Percentiles rank a stretch among this genome's conserved stretches.
These are phyloP conservation scores for Oryctes rhinoceros DNA, from an alignment of 1,140 invertebrate genomes.

Conservation along the genomic window DNA sequence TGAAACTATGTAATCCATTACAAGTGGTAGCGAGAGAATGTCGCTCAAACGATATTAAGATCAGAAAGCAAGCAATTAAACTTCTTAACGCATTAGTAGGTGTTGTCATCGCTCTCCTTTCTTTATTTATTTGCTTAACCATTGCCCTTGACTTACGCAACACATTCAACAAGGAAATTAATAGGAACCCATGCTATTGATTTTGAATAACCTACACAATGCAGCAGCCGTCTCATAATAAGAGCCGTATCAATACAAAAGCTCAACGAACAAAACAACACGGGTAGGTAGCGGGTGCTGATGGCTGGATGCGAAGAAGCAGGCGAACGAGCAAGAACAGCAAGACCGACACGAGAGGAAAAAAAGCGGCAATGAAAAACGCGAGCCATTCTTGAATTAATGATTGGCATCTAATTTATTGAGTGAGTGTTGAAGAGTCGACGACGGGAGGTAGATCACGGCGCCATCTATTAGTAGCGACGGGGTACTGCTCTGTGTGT, in stretches of 20 bases:
- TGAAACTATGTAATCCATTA: no score
- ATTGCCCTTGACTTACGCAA: neutral
- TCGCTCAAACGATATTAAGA: no score
- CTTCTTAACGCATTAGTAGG: no score
- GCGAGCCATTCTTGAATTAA: slow-evolving; percentile 36
- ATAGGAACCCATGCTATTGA: neutral
- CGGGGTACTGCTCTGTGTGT: slow-evolving; percentile 42
- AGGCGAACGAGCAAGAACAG: slow-evolving; percentile 2
- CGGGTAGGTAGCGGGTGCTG: neutral
- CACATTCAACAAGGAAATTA: neutral
- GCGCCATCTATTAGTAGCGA: slow-evolving; percentile 49
- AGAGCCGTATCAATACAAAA: slow-evolving; percentile 22
- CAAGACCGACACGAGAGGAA: neutral
- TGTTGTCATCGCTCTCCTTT: neutral
- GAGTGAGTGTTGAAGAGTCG: slow-evolving; percentile 50
- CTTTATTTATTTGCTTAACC: neutral
- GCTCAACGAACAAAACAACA: slow-evolving; percentile 12
- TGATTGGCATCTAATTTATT: slow-evolving; percentile 49
- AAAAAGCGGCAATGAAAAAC: slow-evolving; percentile 24
- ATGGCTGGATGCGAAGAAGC: neutral
- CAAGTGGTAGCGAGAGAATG: no score
- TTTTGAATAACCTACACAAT: neutral
- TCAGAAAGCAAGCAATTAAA: no score
- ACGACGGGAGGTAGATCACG: slow-evolving; percentile 52
- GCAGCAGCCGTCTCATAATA: neutral